These are phyloP conservation scores for Parnassius orleans DNA, from an alignment of 2,888 invertebrate genomes.

Conservation along the genomic window DNA sequence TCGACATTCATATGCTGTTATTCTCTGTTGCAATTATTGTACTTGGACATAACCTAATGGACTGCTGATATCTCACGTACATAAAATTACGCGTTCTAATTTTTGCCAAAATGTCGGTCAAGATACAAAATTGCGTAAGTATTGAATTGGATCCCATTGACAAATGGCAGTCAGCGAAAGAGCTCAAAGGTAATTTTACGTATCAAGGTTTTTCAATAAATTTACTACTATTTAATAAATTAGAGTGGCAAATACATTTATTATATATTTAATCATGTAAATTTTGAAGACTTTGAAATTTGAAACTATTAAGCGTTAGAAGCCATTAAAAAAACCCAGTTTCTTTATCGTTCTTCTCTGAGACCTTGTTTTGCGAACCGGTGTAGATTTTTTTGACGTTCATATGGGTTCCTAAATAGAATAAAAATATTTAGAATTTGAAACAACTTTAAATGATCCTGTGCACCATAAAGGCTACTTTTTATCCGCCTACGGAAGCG, in stretches of 20 bases:
- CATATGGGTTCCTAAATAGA: no score
- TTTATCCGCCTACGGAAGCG: no score
- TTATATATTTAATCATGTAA: no score
- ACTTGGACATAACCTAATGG: constrained; percentile 23
- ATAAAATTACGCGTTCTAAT: constrained; percentile 43
- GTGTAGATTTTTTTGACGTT: no score
- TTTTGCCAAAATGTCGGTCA: constrained; percentile 57
- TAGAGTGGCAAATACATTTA: constrained; percentile 5
- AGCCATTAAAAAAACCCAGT: no score
- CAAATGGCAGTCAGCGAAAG: constrained; percentile 38
- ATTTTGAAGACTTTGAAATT: not conserved
- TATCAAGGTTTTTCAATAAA: constrained; percentile 43
- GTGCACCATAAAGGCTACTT: no score
- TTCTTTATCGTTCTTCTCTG: no score
- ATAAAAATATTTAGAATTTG: no score
- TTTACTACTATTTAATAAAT: constrained; percentile 26
- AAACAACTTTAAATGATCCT: no score
- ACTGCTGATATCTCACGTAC: constrained; percentile 38
- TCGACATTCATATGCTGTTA: no score
- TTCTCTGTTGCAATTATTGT: constrained; percentile 22
- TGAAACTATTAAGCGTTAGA: not conserved
- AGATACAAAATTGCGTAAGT: constrained; percentile 53
- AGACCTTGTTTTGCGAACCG: no score
- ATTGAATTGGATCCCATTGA: constrained; percentile 47
- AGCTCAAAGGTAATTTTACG: constrained; percentile 39